These are phyloP conservation scores for Scomber japonicus DNA, from an alignment of 2,113 vertebrate genomes.

Conservation along the genomic window DNA sequence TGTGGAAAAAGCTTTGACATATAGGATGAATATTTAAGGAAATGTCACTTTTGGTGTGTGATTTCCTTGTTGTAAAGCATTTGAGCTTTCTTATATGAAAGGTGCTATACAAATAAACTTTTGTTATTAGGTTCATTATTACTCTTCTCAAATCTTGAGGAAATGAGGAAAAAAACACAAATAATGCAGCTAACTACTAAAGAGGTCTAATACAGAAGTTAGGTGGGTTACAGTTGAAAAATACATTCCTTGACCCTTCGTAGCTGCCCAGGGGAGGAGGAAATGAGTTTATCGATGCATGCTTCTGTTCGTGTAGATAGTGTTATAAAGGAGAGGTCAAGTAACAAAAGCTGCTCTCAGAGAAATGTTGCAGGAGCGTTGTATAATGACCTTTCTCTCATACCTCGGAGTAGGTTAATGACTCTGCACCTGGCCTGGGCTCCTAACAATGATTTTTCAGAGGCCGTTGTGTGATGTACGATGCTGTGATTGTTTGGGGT, in stretches of 20 bases:
- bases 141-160: neutral
- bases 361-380: slow-evolving; percentile 83
- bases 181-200: slow-evolving; percentile 13
- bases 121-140: too few relatives aligned
- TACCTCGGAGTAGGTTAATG: slow-evolving; percentile 90
- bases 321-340: slow-evolving; percentile 74
- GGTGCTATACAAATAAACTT: too few relatives aligned
- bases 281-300: slow-evolving; percentile 79
- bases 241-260: slow-evolving; percentile 34
- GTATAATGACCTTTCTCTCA: slow-evolving; percentile 88
- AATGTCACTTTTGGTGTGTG: neutral
- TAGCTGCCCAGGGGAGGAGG: slow-evolving; percentile 48
- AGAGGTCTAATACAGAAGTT: slow-evolving; percentile 12
- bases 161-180: neutral
- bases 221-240: slow-evolving; percentile 41
- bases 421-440: slow-evolving; percentile 87
- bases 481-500: slow-evolving; percentile 86
- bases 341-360: slow-evolving; percentile 71
- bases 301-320: slow-evolving; percentile 64
- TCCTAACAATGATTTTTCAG: slow-evolving; percentile 89
- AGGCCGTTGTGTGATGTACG: slow-evolving; percentile 89
- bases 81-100: too few relatives aligned
- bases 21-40: slow-evolving; percentile 12
- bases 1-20: neutral
- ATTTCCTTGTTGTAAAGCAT: too few relatives aligned